Conservation (phyloP, 2,113 vertebrate species). For the mouse (Mus musculus) region GRCm39 chr12:90954501-90955000, state of each 20-base stretch:
- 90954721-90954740: conserved; percentile 12
- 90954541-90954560: conserved; percentile 70
- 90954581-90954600: conserved; percentile 77
- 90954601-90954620: conserved; percentile 72
- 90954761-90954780: background rate
- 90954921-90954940: background rate
- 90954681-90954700: background rate
- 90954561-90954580: conserved; percentile 75
- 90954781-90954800: background rate
- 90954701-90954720: background rate
- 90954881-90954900: background rate
- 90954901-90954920: background rate
- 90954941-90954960: background rate
- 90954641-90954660: background rate
- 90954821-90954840: background rate
- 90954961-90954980: background rate
- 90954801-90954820: background rate
- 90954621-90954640: conserved; percentile 46
- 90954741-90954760: background rate
- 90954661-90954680: background rate
- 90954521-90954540: conserved; percentile 65
- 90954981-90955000: conserved; percentile 9
- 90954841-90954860: conserved; percentile 26
- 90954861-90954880: background rate
- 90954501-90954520: conserved; percentile 36